A percentile compares a stretch with the other conserved stretches of the same genome.
Conservation (phyloP, 2,888 invertebrate genomes). For the Digitonthophagus gazella region DNA sequence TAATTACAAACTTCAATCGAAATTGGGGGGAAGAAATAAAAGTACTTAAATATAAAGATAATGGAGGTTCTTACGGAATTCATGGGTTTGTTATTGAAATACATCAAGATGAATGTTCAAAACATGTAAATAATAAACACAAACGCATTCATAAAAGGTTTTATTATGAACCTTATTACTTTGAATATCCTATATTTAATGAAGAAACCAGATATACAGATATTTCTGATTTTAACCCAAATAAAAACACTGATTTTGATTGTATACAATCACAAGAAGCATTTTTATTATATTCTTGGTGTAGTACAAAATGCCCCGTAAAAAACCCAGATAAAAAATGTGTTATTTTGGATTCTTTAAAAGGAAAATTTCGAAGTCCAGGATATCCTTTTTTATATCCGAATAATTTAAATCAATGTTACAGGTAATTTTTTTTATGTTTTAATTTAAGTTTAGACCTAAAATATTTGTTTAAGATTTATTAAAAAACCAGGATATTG, state of each 20-base stretch:
- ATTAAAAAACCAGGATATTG: conserved; percentile 49
- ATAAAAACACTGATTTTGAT: conserved; percentile 31
- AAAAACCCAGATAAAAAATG: not conserved
- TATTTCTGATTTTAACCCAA: conserved; percentile 34
- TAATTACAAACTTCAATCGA: conserved; percentile 44
- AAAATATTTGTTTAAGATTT: conserved; percentile 42
- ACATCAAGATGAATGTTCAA: conserved; percentile 57
- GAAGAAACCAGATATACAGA: conserved; percentile 44
- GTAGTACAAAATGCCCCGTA: not conserved
- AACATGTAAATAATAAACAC: conserved; percentile 34
- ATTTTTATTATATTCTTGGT: too few relatives aligned
- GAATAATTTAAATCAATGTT: conserved; percentile 49
- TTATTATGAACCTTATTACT: conserved; percentile 21
- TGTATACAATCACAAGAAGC: conserved; percentile 16
- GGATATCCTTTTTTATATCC: conserved; percentile 52
- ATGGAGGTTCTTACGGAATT: conserved; percentile 47
- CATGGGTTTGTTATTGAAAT: conserved; percentile 59
- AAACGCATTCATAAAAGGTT: not conserved
- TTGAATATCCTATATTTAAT: conserved; percentile 32
- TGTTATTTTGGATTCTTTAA: conserved; percentile 18
- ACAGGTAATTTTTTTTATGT: conserved; percentile 45
- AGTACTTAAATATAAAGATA: conserved; percentile 49
- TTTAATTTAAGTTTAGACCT: conserved; percentile 10
- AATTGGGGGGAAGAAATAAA: conserved; percentile 50
- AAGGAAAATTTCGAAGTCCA: conserved; percentile 51